Percentiles rank a stretch among this genome's conserved stretches.
phyloP scores from a whole-genome alignment of 2,888 invertebrate species.

The Dioctria linearis region DNA sequence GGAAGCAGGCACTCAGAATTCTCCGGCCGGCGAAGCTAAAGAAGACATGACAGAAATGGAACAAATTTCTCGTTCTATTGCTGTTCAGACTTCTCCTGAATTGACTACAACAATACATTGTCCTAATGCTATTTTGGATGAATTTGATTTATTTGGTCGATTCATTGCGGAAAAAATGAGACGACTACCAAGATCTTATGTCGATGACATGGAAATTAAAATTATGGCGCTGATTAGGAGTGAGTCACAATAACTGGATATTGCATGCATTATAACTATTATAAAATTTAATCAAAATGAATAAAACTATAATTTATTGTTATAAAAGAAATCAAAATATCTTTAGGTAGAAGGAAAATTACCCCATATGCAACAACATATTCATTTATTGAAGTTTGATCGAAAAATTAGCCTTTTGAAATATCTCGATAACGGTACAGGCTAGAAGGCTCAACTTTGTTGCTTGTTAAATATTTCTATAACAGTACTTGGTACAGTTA shows the following conservation, averaged over 20 bases:
- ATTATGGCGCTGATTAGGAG: slow-evolving; percentile 31
- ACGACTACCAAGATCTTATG: slow-evolving; percentile 27
- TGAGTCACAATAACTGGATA: neutral
- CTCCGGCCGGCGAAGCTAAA: neutral
- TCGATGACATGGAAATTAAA: slow-evolving; percentile 47
- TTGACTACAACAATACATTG: neutral
- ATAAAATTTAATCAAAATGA: neutral
- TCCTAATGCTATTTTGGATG: slow-evolving; percentile 36
- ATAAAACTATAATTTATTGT: too few species aligned
- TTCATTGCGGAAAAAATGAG: slow-evolving; percentile 52
- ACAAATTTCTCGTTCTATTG: neutral
- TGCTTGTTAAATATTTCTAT: too few species aligned
- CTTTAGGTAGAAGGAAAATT: too few species aligned
- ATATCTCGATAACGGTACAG: too few species aligned
- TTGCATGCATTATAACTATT: neutral
- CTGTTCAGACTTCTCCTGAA: neutral
- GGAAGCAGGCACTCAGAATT: neutral
- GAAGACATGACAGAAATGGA: neutral
- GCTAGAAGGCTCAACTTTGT: too few species aligned
- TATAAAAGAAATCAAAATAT: too few species aligned
- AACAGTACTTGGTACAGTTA: too few species aligned
- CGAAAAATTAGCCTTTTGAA: too few species aligned
- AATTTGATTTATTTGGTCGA: slow-evolving; percentile 51
- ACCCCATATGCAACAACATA: too few species aligned
- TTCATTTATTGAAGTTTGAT: too few species aligned